Percentiles rank a stretch among this genome's conserved stretches.
Conservation (phyloP, 2,113 vertebrate species). For the Symphodus melops region DNA sequence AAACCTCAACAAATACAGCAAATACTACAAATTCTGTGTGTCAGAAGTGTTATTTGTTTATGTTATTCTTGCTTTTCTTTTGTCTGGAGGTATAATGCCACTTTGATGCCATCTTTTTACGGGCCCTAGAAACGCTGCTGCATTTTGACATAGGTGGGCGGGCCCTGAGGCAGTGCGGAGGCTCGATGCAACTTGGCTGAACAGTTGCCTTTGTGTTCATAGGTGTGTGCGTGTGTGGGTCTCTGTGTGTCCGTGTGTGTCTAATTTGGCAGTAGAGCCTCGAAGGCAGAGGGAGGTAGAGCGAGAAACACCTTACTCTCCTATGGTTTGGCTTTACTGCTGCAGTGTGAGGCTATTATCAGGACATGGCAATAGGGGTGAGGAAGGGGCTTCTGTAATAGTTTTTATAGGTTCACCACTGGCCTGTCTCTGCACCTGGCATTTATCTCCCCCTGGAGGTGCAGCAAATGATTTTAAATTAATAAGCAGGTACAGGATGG, state of each 20-base stretch:
- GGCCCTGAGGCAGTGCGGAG: conserved; percentile 46
- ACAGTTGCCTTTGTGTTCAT: conserved; percentile 37
- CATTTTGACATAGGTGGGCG: conserved; percentile 66
- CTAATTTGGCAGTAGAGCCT: conserved; percentile 68
- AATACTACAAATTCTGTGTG: conserved; percentile 38
- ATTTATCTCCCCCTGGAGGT: conserved; percentile 84
- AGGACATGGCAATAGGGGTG: conserved; percentile 79
- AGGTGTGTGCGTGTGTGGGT: background rate
- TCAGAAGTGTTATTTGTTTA: conserved; percentile 22
- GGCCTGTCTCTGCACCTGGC: conserved; percentile 80
- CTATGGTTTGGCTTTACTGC: conserved; percentile 72
- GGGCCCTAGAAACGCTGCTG: conserved; percentile 45
- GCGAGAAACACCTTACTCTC: conserved; percentile 65
- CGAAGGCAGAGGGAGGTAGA: conserved; percentile 65
- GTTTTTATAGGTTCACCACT: conserved; percentile 85
- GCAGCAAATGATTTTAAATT: conserved; percentile 84
- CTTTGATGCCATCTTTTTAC: conserved; percentile 66
- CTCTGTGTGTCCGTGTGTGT: conserved; percentile 34
- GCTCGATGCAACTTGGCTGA: conserved; percentile 51
- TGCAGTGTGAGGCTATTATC: conserved; percentile 80
- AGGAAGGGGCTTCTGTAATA: conserved; percentile 83
- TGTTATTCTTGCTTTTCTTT: conserved; percentile 41
- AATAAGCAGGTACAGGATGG: conserved; percentile 82
- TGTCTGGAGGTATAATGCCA: conserved; percentile 61
- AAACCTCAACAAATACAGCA: background rate